Evolutionary conservation across 2,113 vertebrate species (phyloP).

Genomic region (Pterocles orientalis): DNA sequence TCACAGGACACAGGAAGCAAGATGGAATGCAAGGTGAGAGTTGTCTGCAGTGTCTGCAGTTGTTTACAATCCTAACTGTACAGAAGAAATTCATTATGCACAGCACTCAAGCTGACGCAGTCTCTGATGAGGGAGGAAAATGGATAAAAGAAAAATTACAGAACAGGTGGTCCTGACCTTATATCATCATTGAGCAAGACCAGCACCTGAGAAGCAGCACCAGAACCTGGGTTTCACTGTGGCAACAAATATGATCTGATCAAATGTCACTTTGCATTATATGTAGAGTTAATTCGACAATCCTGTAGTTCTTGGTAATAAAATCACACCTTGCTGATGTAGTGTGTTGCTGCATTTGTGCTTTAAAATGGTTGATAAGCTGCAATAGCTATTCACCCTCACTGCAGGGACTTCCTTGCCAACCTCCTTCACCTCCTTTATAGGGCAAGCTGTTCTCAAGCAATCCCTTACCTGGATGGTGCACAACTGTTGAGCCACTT

Average conservation of each 20-base stretch:
- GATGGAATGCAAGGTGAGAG: neutral
- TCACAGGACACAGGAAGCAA: neutral
- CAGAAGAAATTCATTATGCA: neutral
- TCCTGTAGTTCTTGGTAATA: neutral
- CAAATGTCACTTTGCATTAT: neutral
- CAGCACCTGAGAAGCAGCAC: neutral
- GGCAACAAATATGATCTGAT: neutral
- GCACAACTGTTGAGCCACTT: neutral
- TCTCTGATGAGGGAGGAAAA: neutral
- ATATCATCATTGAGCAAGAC: neutral
- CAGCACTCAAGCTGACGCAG: neutral
- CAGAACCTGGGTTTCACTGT: neutral
- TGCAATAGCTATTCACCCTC: neutral
- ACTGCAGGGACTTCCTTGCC: neutral
- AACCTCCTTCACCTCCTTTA: neutral
- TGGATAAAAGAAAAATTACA: neutral
- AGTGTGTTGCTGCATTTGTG: neutral
- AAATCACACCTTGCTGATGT: neutral
- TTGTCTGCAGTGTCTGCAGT: neutral
- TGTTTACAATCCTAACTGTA: neutral
- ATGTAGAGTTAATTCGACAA: neutral
- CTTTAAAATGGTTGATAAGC: neutral
- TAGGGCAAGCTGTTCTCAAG: neutral
- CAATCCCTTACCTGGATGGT: neutral
- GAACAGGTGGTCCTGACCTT: neutral